Percentiles rank a stretch among this genome's conserved stretches.
Conservation (phyloP, 1,140 invertebrate species). For the Delia radicum region DNA sequence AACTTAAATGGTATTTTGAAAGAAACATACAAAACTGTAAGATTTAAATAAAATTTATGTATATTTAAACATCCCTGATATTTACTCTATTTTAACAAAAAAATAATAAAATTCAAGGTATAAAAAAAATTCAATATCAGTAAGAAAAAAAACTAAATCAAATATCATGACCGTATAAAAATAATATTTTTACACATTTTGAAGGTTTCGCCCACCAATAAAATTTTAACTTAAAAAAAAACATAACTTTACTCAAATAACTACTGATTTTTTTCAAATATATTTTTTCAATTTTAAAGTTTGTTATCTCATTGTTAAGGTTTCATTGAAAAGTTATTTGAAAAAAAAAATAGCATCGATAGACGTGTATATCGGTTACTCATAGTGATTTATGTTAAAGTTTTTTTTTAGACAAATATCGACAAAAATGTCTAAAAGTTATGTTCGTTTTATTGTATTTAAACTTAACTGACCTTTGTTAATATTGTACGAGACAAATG, state of each 20-base stretch:
- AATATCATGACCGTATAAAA: not conserved
- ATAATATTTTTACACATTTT: slow-evolving; percentile 1
- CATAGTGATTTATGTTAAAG: not conserved
- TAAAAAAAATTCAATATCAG: not conserved
- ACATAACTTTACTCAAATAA: too few species aligned
- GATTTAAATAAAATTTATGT: too few species aligned
- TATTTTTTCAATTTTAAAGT: not conserved
- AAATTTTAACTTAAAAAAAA: not conserved
- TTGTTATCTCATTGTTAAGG: not conserved
- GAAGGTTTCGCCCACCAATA: slow-evolving; percentile 11
- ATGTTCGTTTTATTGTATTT: not conserved
- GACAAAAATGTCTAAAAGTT: not conserved
- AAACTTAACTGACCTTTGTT: slow-evolving; percentile 6
- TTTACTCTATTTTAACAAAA: too few species aligned
- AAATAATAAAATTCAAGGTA: not conserved
- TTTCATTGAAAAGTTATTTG: not conserved
- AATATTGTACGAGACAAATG: not conserved
- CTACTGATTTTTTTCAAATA: not conserved
- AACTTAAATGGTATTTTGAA: too few species aligned
- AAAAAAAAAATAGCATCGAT: not conserved
- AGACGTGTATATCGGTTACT: not conserved
- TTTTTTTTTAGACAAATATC: not conserved
- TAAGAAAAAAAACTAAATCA: not conserved
- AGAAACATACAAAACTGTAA: too few species aligned
- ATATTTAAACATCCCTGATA: not conserved